Percentiles rank a stretch among this genome's conserved stretches.
Conservation (phyloP, 2,888 invertebrate species). For the Carpatolechia fugitivella region DNA sequence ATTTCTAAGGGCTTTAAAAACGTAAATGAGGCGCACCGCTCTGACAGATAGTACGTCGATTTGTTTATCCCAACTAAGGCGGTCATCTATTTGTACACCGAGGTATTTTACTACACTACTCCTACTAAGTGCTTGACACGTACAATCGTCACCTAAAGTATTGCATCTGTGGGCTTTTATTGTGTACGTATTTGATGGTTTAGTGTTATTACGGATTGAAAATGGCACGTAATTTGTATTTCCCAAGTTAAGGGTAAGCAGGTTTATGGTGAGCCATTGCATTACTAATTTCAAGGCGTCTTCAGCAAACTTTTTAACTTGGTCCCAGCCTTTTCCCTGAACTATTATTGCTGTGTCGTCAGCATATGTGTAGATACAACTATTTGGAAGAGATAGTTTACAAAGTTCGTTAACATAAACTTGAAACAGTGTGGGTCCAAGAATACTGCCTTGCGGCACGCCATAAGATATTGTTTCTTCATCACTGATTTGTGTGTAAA, state of each 20-base stretch:
- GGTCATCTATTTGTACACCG: background rate
- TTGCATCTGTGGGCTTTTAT: background rate
- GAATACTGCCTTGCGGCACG: slow-evolving; percentile 11
- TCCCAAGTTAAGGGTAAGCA: too few species aligned
- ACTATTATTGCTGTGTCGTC: background rate
- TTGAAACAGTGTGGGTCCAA: slow-evolving; percentile 10
- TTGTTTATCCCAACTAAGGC: background rate
- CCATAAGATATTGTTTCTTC: background rate
- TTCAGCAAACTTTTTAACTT: background rate
- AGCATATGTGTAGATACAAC: background rate
- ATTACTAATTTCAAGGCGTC: background rate
- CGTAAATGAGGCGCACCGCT: background rate
- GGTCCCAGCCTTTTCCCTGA: background rate
- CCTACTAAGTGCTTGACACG: background rate
- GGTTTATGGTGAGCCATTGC: background rate
- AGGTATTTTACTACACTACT: background rate
- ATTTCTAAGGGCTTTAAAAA: background rate
- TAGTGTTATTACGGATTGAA: background rate
- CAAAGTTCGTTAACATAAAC: background rate
- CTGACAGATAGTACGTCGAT: background rate
- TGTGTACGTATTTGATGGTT: background rate
- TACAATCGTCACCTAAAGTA: background rate
- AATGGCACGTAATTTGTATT: too few species aligned
- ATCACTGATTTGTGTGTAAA: background rate
- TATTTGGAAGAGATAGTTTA: background rate